Conservation (phyloP, 2,113 vertebrate genomes). For the Eclectus roratus region DNA sequence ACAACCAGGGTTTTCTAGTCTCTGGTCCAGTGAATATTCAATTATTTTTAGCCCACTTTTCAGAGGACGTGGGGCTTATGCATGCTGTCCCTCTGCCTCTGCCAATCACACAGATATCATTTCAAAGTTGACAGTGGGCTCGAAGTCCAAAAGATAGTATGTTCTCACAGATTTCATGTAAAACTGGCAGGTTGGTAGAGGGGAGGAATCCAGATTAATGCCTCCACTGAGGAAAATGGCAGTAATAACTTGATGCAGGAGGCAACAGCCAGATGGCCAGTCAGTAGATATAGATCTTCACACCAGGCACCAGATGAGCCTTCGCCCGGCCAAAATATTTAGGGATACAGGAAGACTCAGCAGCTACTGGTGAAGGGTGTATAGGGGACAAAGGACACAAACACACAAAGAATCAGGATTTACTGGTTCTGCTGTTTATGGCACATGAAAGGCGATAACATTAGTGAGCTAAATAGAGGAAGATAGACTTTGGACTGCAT, state of each 20-base stretch:
- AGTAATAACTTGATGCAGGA: constrained; percentile 49
- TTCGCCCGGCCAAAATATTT: constrained; percentile 17
- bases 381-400: neutral
- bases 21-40: neutral
- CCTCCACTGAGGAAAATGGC: constrained; percentile 9
- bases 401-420: neutral
- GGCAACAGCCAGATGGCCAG: constrained; percentile 56
- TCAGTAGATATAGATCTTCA: constrained; percentile 19
- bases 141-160: neutral
- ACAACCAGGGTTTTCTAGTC: neutral
- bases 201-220: constrained; percentile 33
- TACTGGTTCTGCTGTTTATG: neutral
- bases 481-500: neutral
- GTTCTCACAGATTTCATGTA: neutral
- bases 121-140: neutral
- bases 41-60: neutral
- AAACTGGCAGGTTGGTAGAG: constrained; percentile 32
- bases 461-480: neutral
- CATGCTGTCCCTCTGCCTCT: neutral
- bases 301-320: constrained; percentile 54
- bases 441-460: neutral
- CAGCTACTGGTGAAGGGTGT: constrained; percentile 34
- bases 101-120: neutral
- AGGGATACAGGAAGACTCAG: neutral
- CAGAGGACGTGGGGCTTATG: neutral